Conservation (phyloP, 2,888 invertebrate species). For the Athrips mouffetella region DNA sequence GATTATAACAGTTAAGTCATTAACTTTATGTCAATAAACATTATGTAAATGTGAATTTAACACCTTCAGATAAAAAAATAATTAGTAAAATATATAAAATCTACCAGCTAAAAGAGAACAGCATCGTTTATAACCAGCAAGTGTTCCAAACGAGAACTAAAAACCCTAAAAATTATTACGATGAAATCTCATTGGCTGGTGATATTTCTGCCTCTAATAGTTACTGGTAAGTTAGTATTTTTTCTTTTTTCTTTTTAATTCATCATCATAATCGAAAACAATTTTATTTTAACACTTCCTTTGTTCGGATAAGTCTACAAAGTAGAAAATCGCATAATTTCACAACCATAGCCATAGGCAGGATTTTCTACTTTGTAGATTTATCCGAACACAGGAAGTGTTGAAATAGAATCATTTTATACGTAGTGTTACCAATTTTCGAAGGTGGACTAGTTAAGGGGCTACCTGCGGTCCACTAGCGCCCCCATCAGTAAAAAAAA, state of each 20-base stretch:
- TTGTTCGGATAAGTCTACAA: no score
- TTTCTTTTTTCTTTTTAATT: not conserved
- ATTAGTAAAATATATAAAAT: constrained; percentile 1
- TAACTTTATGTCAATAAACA: not conserved
- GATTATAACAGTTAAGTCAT: not conserved
- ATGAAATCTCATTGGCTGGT: constrained; percentile 31
- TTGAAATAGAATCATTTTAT: no score
- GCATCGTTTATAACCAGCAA: not conserved
- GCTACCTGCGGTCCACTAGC: no score
- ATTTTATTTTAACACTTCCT: no score
- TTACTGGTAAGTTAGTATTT: constrained; percentile 38
- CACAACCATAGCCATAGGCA: no score
- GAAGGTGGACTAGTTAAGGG: no score
- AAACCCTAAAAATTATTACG: not conserved
- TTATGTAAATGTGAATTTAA: not conserved
- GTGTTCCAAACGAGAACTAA: not conserved
- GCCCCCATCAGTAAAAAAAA: no score
- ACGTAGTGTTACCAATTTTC: no score
- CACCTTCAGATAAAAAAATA: not conserved
- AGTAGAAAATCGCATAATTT: no score
- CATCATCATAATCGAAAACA: no score
- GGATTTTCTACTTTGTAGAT: no score
- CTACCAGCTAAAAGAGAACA: not conserved
- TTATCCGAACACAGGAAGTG: no score
- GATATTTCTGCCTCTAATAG: constrained; percentile 31